Base-by-base conservation (phyloP, 1,140 invertebrate species). In the Halotydeus destructor region DNA sequence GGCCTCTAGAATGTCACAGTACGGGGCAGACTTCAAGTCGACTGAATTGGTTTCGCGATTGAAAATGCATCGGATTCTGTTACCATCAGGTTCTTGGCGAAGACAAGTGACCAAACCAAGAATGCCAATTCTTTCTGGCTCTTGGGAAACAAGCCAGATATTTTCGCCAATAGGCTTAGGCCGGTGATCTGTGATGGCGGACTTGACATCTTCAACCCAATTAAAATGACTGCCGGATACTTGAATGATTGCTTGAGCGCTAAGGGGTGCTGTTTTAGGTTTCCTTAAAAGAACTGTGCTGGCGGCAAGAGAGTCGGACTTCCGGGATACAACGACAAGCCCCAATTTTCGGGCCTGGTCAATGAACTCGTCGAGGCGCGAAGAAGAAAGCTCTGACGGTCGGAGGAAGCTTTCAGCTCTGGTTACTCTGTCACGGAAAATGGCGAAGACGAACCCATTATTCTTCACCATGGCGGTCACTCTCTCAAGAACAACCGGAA, bases 71-170 rank as follows among this genome's bases (percentile, higher is more conserved):
- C 81, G 72, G 9, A 81, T 61, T 51, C 71, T 72, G 32, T 69
- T 60, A 34, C 82, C 82, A 37, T 78, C 78, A 6, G 72, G 67
- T 62, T 94, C 88, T 49, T 70, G 69, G 52, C 75, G 74, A 27
- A 94, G 63, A 57, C 89, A 96, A 50, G 81, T 88, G 42, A 77
- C 72, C 49, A 96, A 59, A 32, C 89, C 89, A 32, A 91, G 60
- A 21, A 85, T 65, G 34, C 89, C 86, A 36, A 41, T 52, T 3
- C 27, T n/a, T 54, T 65, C 74, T 18, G 12, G 39, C 27, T 54
- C 50, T 30, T 52, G 37, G 16, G 53, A 36, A 12, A 54, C 26
- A 2, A 54, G 16, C 53, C 53, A 54, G 6, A 54, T n/a, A 26
- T 49, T 46, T 22, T 51, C 39, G 38, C 24, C 33, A 35, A 22